Conservation (phyloP, 1,140 invertebrate genomes). For the Lucilia cuprina region DNA sequence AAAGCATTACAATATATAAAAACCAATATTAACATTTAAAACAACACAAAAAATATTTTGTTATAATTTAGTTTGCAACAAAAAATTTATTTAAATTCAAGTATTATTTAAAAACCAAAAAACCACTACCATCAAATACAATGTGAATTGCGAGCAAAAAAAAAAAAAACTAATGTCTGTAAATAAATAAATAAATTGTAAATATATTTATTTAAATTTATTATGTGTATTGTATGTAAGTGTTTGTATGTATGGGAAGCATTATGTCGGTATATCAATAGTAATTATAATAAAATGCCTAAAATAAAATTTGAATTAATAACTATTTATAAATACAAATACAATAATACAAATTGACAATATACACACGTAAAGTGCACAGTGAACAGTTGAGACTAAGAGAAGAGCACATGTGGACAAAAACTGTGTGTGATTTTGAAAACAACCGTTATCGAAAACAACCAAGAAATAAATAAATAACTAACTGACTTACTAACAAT, state of each 20-base stretch:
- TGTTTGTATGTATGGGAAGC: background rate
- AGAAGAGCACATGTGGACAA: background rate
- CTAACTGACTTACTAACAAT: too few species aligned
- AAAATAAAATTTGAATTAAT: constrained; percentile 35
- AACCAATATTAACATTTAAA: constrained; percentile 29
- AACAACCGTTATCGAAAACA: too few species aligned
- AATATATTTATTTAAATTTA: constrained; percentile 19
- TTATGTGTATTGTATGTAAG: background rate
- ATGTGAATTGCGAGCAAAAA: constrained; percentile 24
- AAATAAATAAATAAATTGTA: constrained; percentile 10
- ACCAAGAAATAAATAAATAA: too few species aligned
- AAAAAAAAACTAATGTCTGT: background rate
- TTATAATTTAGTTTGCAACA: background rate
- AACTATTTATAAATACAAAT: constrained; percentile 25
- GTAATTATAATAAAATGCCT: constrained; percentile 35
- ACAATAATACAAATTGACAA: constrained; percentile 2
- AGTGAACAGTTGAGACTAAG: background rate
- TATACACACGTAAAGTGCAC: background rate
- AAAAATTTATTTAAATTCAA: constrained; percentile 23
- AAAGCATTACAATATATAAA: constrained; percentile 34
- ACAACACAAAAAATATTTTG: constrained; percentile 3
- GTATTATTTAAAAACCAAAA: constrained; percentile 34
- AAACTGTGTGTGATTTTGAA: too few species aligned
- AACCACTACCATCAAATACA: constrained; percentile 28
- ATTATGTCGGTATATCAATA: constrained; percentile 25